Evolutionary conservation across 1,140 invertebrate species (phyloP).

Genomic region (Heliconius melpomene): DNA sequence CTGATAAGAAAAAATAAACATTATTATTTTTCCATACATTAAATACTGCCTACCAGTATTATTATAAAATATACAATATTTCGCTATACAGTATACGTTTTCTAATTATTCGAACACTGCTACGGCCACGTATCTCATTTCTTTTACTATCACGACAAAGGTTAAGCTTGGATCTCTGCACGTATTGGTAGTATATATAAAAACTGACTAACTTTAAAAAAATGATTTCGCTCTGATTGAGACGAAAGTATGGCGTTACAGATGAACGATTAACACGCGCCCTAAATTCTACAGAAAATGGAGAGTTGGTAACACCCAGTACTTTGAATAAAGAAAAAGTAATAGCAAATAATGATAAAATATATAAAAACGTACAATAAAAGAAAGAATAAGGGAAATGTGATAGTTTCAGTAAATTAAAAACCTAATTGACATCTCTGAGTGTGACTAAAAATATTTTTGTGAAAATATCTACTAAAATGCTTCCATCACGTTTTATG

Average conservation of each 20-base stretch:
- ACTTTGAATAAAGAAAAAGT: neutral
- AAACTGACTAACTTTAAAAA: neutral
- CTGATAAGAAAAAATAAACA: too few relatives aligned
- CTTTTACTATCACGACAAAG: neutral
- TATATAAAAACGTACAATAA: too few relatives aligned
- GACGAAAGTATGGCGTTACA: constrained; percentile 9
- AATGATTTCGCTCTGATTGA: constrained; percentile 3
- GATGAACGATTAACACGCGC: neutral
- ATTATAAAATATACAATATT: too few relatives aligned
- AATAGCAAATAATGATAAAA: too few relatives aligned
- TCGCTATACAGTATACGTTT: neutral
- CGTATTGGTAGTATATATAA: neutral
- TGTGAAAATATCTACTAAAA: too few relatives aligned
- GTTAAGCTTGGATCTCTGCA: neutral
- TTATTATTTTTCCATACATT: too few relatives aligned
- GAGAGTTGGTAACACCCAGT: neutral
- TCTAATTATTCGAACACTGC: neutral
- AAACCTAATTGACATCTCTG: too few relatives aligned
- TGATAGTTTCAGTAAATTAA: too few relatives aligned
- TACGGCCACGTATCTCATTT: neutral
- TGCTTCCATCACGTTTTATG: too few relatives aligned
- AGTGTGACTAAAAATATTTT: too few relatives aligned
- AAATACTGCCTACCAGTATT: too few relatives aligned
- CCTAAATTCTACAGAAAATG: neutral
- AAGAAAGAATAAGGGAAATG: too few relatives aligned